These are phyloP conservation scores for Cryptotis parvus DNA, from an alignment of 2,113 vertebrate genomes.

Conservation along the genomic window DNA sequence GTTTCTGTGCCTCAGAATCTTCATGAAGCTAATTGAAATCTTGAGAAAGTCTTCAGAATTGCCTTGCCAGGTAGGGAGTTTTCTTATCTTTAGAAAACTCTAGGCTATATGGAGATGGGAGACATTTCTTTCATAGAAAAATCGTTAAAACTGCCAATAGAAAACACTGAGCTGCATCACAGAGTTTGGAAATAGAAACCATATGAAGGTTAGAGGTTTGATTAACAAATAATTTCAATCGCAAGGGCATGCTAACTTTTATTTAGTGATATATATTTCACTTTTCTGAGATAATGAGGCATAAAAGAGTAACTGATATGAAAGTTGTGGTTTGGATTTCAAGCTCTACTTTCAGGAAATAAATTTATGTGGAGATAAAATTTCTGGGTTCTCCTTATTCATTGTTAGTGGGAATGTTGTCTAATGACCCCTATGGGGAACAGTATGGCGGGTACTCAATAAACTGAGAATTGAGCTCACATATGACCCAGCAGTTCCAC, in stretches of 20 bases:
- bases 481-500: no score
- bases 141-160: conserved; percentile 23
- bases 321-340: background rate
- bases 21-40: background rate
- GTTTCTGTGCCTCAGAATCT: background rate
- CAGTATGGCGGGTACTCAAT: no score
- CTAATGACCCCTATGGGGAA: no score
- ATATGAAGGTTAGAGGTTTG: conserved; percentile 29
- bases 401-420: no score
- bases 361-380: background rate
- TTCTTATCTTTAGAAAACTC: conserved; percentile 10
- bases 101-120: background rate
- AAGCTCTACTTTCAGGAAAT: background rate
- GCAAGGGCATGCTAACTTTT: background rate
- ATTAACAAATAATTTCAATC: background rate
- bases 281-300: background rate
- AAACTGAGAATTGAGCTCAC: no score
- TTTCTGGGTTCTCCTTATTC: background rate
- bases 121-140: background rate
- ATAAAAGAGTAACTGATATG: background rate
- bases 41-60: background rate
- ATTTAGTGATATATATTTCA: background rate
- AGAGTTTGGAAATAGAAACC: conserved; percentile 33
- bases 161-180: background rate
- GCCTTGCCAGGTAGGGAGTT: no score